These are phyloP conservation scores for Pituophis catenifer DNA, from an alignment of 2,113 vertebrate species.

Conservation along the genomic window DNA sequence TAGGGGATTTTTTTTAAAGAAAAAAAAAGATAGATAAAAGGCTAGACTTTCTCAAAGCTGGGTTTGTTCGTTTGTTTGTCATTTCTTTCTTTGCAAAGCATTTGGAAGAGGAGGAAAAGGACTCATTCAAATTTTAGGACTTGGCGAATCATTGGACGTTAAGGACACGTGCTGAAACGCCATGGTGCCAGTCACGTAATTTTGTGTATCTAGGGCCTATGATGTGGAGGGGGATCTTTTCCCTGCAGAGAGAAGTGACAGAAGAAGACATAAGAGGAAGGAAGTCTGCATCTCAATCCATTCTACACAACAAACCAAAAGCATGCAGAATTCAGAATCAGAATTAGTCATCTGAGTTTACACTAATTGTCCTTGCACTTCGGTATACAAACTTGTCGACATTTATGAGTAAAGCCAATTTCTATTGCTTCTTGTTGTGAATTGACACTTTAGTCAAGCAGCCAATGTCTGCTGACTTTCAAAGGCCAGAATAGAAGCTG, in stretches of 20 bases:
- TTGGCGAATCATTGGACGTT: conserved; percentile 88
- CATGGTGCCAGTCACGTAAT: conserved; percentile 98
- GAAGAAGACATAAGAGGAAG: conserved; percentile 66
- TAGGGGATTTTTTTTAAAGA: conserved; percentile 66
- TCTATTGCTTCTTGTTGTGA: neutral
- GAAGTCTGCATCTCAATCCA: conserved; percentile 32
- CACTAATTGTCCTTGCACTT: neutral
- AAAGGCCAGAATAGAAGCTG: neutral
- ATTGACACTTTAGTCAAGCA: neutral
- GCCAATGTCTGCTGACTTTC: neutral
- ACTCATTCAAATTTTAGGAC: conserved; percentile 55
- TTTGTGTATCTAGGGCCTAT: conserved; percentile 93
- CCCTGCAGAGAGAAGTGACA: conserved; percentile 78
- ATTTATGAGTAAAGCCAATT: neutral
- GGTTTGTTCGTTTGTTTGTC: conserved; percentile 16
- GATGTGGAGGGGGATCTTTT: conserved; percentile 81
- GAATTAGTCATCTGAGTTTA: neutral
- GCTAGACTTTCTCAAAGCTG: conserved; percentile 46
- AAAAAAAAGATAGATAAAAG: conserved; percentile 73
- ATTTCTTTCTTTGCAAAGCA: conserved; percentile 57
- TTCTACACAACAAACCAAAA: conserved; percentile 25
- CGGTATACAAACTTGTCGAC: neutral
- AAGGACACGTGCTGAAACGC: conserved; percentile 95
- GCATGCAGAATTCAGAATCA: conserved; percentile 71
- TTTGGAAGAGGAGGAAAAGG: conserved; percentile 58